Percentiles rank a stretch among this genome's conserved stretches.
phyloP scores from a whole-genome alignment of 2,113 vertebrate genomes.

The Uria aalge region DNA sequence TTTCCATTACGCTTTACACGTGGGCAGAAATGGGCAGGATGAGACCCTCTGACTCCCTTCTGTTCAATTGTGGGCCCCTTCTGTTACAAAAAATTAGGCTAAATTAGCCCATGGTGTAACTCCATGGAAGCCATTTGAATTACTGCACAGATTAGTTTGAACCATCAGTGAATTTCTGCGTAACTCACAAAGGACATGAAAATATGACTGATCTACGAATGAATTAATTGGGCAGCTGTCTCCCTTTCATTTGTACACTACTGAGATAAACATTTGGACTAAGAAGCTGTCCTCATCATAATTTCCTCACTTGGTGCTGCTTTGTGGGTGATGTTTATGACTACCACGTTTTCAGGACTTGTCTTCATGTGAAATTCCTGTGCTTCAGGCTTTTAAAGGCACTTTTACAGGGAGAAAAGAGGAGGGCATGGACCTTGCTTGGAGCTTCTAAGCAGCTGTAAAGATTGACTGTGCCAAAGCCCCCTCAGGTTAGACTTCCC shows the following conservation, averaged over 20 bases:
- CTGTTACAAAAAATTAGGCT: neutral
- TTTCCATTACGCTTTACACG: rapidly evolving
- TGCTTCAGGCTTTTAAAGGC: neutral
- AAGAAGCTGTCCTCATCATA: neutral
- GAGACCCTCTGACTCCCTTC: neutral
- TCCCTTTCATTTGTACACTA: neutral
- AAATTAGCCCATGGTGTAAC: neutral
- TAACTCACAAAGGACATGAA: neutral
- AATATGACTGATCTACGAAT: neutral
- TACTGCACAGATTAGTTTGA: neutral
- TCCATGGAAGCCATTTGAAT: neutral
- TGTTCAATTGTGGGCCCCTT: neutral
- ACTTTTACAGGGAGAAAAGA: neutral
- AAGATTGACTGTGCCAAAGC: neutral
- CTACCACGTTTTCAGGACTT: neutral
- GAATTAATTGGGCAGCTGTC: slow-evolving; percentile 30
- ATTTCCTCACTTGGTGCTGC: neutral
- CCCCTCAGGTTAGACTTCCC: neutral
- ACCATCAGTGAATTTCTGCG: neutral
- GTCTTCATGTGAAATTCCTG: neutral
- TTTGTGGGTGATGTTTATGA: neutral
- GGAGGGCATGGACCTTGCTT: neutral
- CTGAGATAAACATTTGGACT: slow-evolving; percentile 26
- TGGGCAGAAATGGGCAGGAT: neutral
- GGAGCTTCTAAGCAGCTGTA: neutral